These are phyloP conservation scores for Harpalus rufipes DNA, from an alignment of 2,888 invertebrate species.

Conservation along the genomic window DNA sequence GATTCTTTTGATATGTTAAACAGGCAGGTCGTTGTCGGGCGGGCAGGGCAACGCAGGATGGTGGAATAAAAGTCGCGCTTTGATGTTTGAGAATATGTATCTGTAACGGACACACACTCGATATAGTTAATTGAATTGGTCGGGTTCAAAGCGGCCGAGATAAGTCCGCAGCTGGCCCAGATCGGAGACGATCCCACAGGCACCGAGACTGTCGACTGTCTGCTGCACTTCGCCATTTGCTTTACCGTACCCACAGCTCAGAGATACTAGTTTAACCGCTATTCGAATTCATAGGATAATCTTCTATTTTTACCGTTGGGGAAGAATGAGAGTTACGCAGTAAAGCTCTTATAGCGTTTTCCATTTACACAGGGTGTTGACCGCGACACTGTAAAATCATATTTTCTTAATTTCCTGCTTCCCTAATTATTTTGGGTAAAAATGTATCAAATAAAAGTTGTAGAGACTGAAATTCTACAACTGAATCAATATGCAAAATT, in stretches of 20 bases:
- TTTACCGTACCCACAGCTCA: background rate
- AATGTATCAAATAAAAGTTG: too few species aligned
- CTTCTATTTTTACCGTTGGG: too few species aligned
- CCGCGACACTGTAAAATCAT: too few species aligned
- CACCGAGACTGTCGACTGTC: background rate
- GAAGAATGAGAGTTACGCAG: too few species aligned
- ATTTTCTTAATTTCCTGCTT: too few species aligned
- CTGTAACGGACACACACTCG: conserved; percentile 64
- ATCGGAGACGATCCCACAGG: conserved; percentile 26
- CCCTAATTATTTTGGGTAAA: too few species aligned
- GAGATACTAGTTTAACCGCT: too few species aligned
- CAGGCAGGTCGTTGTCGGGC: conserved; percentile 34
- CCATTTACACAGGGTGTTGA: too few species aligned
- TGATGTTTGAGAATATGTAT: conserved; percentile 67
- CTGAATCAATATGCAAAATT: too few species aligned
- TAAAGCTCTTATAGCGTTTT: too few species aligned
- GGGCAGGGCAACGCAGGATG: background rate
- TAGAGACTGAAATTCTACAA: too few species aligned
- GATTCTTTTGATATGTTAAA: conserved; percentile 67
- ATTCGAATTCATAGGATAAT: too few species aligned
- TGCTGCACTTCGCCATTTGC: conserved; percentile 12
- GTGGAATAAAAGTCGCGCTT: conserved; percentile 58
- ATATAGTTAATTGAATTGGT: conserved; percentile 65
- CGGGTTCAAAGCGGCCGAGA: conserved; percentile 60
- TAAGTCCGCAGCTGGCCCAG: conserved; percentile 48